These are phyloP conservation scores for Archips xylosteana DNA, from an alignment of 2,888 invertebrate genomes.

Conservation along the genomic window DNA sequence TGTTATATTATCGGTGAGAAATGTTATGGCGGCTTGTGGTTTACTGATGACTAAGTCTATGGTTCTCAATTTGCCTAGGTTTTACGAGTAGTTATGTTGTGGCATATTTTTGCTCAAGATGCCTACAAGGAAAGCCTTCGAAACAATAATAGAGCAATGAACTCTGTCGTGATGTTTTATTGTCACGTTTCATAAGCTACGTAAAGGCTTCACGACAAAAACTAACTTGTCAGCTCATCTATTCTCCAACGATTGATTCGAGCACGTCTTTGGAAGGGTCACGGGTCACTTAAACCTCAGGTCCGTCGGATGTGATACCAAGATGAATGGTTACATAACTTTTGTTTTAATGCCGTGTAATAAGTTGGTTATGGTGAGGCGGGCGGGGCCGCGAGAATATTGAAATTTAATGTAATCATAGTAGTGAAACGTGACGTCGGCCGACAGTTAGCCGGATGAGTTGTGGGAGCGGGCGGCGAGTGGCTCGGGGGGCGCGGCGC, in stretches of 20 bases:
- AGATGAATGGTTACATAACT: conserved; percentile 45
- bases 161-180: conserved; percentile 50
- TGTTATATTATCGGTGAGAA: conserved; percentile 68
- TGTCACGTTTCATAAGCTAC: conserved; percentile 48
- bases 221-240: conserved; percentile 43
- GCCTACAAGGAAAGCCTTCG: conserved; percentile 19
- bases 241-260: conserved; percentile 46
- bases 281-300: conserved; percentile 46
- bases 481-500: conserved; percentile 50
- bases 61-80: conserved; percentile 32
- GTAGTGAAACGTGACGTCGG: conserved; percentile 66
- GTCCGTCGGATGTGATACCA: conserved; percentile 20
- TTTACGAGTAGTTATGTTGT: conserved; percentile 22
- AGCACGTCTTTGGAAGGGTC: conserved; percentile 46
- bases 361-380: conserved; percentile 41
- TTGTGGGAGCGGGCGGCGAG: conserved; percentile 51
- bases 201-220: conserved; percentile 44
- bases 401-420: conserved; percentile 67
- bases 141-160: conserved; percentile 43
- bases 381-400: conserved; percentile 58
- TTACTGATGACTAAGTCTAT: conserved; percentile 61
- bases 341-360: conserved; percentile 44
- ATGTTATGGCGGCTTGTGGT: conserved; percentile 65
- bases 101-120: conserved; percentile 11
- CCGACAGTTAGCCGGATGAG: conserved; percentile 65